phyloP scores from a whole-genome alignment of 2,888 invertebrate genomes.

The Eutolmus rufibarbis region DNA sequence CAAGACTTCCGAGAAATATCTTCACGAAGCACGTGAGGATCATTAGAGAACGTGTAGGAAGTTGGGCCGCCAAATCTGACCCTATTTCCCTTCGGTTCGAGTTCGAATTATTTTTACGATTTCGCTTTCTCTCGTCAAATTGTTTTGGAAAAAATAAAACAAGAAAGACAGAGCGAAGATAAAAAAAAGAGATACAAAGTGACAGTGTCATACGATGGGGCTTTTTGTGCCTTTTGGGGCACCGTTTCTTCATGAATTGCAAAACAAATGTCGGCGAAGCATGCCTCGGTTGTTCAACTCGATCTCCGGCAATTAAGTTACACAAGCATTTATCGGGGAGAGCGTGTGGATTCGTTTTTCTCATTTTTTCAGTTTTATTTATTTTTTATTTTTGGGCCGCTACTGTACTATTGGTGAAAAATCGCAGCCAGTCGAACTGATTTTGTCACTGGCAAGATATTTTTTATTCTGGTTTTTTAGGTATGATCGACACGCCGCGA shows the following conservation, averaged over 20 bases:
- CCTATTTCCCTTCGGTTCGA: neutral
- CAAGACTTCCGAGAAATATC: neutral
- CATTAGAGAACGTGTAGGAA: neutral
- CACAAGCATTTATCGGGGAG: constrained; percentile 5
- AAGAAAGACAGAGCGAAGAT: neutral
- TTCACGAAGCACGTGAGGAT: neutral
- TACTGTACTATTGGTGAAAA: neutral
- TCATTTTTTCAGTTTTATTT: neutral
- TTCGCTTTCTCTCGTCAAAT: constrained; percentile 34
- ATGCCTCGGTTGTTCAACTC: constrained; percentile 28
- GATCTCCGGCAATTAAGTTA: constrained; percentile 24
- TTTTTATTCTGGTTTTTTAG: neutral
- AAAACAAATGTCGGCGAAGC: constrained; percentile 8
- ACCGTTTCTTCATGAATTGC: constrained; percentile 16
- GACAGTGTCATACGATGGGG: neutral
- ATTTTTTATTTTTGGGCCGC: neutral
- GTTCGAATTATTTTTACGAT: constrained; percentile 25
- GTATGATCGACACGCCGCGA: neutral
- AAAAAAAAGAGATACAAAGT: neutral
- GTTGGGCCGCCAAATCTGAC: neutral
- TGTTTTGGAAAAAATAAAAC: constrained; percentile 6
- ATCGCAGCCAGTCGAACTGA: neutral
- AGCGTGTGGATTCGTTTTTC: neutral
- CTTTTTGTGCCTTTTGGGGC: constrained; percentile 5
- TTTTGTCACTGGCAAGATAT: neutral